These are phyloP conservation scores for Arrhopalites spinosus DNA, from an alignment of 2,888 invertebrate genomes.

Conservation along the genomic window DNA sequence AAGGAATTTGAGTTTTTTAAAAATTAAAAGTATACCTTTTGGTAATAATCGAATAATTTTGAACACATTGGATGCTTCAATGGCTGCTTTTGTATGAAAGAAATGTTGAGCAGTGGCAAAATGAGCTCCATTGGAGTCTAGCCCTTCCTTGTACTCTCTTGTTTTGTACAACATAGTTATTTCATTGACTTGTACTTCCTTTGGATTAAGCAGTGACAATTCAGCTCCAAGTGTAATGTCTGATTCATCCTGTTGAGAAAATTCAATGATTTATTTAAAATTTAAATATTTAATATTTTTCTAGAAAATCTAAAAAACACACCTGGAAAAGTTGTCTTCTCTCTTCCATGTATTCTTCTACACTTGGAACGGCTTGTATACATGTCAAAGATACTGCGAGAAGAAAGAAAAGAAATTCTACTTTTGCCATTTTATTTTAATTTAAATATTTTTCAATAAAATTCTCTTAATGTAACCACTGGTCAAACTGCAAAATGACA, in stretches of 20 bases:
- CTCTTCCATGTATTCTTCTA: slow-evolving; percentile 45
- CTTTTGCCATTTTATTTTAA: no score
- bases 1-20: neutral
- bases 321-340: slow-evolving; percentile 38
- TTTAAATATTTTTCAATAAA: no score
- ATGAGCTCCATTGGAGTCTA: slow-evolving; percentile 56
- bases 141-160: slow-evolving; percentile 51
- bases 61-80: slow-evolving; percentile 69
- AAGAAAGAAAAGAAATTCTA: no score
- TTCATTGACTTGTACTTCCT: slow-evolving; percentile 51
- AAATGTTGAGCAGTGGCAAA: slow-evolving; percentile 72
- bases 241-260: slow-evolving; percentile 37
- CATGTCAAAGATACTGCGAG: no score
- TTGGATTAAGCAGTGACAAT: slow-evolving; percentile 33
- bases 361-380: slow-evolving; percentile 29
- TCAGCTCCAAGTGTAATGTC: slow-evolving; percentile 44
- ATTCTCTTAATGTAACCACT: no score
- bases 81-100: slow-evolving; percentile 66
- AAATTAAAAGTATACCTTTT: slow-evolving; percentile 63
- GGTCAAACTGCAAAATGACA: no score
- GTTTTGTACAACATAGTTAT: slow-evolving; percentile 54
- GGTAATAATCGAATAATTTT: slow-evolving; percentile 71
- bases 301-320: neutral
- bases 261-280: neutral
- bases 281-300: neutral